Conservation (phyloP, 2,113 vertebrate genomes). For the Sakesphorus luctuosus region DNA sequence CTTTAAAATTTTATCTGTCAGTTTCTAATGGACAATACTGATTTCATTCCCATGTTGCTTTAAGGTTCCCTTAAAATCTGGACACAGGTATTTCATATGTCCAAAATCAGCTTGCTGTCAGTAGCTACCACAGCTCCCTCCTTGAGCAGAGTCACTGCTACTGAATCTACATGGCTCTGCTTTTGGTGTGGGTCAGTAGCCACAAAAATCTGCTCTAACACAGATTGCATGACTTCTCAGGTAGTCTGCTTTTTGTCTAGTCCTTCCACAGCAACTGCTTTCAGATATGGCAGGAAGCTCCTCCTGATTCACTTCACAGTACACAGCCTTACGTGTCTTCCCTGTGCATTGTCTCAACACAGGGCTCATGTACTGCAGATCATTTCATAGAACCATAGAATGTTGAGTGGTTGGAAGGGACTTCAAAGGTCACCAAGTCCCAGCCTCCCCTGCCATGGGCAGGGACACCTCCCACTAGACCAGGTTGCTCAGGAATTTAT, state of each 20-base stretch:
- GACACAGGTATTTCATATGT: neutral
- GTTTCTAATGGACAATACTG: neutral
- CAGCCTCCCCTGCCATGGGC: no score
- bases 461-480: neutral
- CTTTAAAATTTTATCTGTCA: neutral
- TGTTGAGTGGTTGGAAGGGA: neutral
- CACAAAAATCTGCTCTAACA: neutral
- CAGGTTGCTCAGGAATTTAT: neutral
- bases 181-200: neutral
- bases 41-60: neutral
- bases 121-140: neutral
- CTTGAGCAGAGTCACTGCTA: neutral
- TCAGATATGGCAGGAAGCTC: accelerated
- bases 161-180: neutral
- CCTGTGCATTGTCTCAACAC: neutral
- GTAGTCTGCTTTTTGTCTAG: neutral
- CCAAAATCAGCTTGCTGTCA: accelerated
- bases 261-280: neutral
- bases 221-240: neutral
- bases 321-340: neutral
- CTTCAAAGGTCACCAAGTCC: neutral
- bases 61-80: neutral
- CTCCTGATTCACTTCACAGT: accelerated
- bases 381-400: neutral
- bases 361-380: accelerated